Conservation (phyloP, 2,888 invertebrate species). For the Apeira syringaria region DNA sequence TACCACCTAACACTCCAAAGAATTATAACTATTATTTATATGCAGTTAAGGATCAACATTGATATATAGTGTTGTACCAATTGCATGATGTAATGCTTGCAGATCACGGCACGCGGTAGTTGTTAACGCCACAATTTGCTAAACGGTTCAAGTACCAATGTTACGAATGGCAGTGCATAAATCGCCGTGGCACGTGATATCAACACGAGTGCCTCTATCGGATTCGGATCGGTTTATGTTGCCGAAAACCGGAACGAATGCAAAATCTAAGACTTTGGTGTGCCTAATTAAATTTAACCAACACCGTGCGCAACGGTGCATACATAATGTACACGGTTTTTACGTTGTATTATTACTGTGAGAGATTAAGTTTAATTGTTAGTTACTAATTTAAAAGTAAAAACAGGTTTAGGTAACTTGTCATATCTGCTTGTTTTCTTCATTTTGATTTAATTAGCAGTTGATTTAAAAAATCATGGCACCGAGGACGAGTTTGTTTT, state of each 20-base stretch:
- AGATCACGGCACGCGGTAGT: slow-evolving; percentile 9
- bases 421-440: too few species aligned
- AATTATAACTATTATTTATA: slow-evolving; percentile 1
- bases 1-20: not conserved
- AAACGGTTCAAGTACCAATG: slow-evolving; percentile 1
- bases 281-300: slow-evolving; percentile 1
- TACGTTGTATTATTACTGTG: too few species aligned
- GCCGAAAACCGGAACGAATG: slow-evolving; percentile 5
- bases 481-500: too few species aligned
- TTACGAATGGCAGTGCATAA: not conserved
- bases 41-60: not conserved
- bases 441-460: too few species aligned
- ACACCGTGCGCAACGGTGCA: not conserved
- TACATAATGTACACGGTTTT: not conserved
- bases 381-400: too few species aligned
- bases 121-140: not conserved
- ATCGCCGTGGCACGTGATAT: not conserved
- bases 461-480: too few species aligned
- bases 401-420: too few species aligned
- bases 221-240: slow-evolving; percentile 3
- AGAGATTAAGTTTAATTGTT: too few species aligned
- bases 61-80: not conserved
- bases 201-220: not conserved
- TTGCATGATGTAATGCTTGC: slow-evolving; percentile 6
- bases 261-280: not conserved